A percentile compares a stretch with the other conserved stretches of the same genome.
Evolutionary conservation across 2,113 vertebrate genomes (phyloP).

Genomic region (Talpa occidentalis): DNA sequence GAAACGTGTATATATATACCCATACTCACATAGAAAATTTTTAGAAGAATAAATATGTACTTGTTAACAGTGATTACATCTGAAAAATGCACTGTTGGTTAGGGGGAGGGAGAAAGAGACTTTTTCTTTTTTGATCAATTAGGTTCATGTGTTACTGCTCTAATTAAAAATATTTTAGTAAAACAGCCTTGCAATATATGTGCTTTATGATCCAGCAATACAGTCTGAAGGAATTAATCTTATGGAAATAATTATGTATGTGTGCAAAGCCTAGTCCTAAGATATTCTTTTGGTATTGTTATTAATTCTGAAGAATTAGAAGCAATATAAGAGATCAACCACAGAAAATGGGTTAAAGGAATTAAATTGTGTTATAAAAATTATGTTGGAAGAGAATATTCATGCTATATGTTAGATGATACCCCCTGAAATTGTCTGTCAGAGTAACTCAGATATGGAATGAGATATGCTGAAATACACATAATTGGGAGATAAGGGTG

Average conservation of each 20-base stretch:
- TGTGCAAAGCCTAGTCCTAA: neutral
- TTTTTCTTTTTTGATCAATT: conserved; percentile 32
- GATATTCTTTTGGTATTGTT: neutral
- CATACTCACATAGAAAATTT: neutral
- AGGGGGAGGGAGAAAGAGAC: neutral
- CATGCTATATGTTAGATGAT: neutral
- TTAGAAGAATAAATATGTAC: conserved; percentile 4
- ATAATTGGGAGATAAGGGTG: neutral
- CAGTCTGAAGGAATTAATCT: neutral
- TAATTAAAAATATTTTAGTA: neutral
- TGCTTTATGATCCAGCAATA: neutral
- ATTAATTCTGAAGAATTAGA: neutral
- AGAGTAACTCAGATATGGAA: neutral
- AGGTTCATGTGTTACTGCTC: neutral
- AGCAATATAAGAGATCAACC: neutral
- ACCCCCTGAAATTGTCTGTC: neutral
- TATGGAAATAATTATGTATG: neutral
- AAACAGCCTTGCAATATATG: neutral
- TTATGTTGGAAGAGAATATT: neutral
- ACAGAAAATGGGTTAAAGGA: neutral
- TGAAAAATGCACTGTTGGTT: neutral
- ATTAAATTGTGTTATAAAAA: conserved; percentile 1
- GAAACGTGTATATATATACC: neutral
- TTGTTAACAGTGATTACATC: neutral
- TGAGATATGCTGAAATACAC: neutral